phyloP scores from a whole-genome alignment of 2,797 vertebrate species.

The Gymnodraco acuticeps region DNA sequence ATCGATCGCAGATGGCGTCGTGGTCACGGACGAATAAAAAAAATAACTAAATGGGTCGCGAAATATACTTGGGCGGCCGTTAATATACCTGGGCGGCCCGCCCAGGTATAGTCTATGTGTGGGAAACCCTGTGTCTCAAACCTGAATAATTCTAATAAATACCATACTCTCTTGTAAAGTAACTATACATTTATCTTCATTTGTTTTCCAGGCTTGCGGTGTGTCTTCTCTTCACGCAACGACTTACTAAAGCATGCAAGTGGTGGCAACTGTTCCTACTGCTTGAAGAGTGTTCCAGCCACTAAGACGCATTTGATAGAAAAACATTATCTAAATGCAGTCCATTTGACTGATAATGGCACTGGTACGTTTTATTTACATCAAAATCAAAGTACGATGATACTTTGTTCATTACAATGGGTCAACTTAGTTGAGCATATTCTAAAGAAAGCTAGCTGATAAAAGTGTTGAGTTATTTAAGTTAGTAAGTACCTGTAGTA shows the following conservation, averaged over 20 bases:
- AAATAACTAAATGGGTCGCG: too few relatives aligned
- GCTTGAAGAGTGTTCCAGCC: constrained; percentile 27
- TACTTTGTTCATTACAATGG: not conserved
- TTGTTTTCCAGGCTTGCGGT: constrained; percentile 21
- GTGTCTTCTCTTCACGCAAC: constrained; percentile 21
- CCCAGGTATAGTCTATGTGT: too few relatives aligned
- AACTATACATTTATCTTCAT: not conserved
- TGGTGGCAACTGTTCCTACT: constrained; percentile 36
- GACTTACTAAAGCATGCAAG: constrained; percentile 34
- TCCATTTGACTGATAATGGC: constrained; percentile 27
- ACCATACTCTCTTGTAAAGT: not conserved
- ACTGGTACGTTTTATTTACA: constrained; percentile 17
- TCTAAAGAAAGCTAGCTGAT: not conserved
- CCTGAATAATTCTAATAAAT: not conserved
- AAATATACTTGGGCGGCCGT: too few relatives aligned
- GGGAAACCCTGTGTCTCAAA: too few relatives aligned
- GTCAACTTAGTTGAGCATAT: not conserved
- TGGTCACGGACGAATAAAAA: too few relatives aligned
- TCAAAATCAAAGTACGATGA: not conserved
- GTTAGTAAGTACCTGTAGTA: not conserved
- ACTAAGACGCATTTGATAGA: constrained; percentile 35
- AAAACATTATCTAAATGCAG: constrained; percentile 34
- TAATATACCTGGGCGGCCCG: too few relatives aligned
- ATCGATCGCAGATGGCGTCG: too few relatives aligned
- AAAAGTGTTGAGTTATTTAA: not conserved